A percentile compares a stretch with the other conserved stretches of the same genome.
These are phyloP conservation scores for Anolis carolinensis DNA, from an alignment of 2,113 vertebrate genomes.

Conservation along the genomic window DNA sequence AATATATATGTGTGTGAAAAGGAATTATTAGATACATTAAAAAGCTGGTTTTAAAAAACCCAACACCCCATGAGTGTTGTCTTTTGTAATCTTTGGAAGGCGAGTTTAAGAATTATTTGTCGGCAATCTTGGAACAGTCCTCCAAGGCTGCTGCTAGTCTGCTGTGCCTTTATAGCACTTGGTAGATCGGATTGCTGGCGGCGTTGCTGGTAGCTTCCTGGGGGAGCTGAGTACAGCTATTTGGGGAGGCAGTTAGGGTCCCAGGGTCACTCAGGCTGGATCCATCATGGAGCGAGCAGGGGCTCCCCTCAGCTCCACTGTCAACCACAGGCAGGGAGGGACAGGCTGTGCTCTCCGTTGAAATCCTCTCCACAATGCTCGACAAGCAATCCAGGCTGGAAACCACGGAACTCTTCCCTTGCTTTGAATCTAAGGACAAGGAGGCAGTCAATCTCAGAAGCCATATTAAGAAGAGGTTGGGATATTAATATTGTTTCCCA, in stretches of 20 bases:
- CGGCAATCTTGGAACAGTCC: neutral
- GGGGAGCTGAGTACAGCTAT: slow-evolving; percentile 70
- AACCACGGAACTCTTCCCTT: slow-evolving; percentile 84
- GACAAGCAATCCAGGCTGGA: slow-evolving; percentile 97
- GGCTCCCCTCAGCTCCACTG: slow-evolving; percentile 72
- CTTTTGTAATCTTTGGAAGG: slow-evolving; percentile 44
- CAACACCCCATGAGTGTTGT: slow-evolving; percentile 20
- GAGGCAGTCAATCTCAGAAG: slow-evolving; percentile 7
- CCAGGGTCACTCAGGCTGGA: slow-evolving; percentile 64
- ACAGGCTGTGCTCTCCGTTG: slow-evolving; percentile 84
- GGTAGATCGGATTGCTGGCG: slow-evolving; percentile 86
- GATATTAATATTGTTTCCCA: no score
- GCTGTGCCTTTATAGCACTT: slow-evolving; percentile 84
- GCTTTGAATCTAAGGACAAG: slow-evolving; percentile 73
- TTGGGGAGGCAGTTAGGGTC: slow-evolving; percentile 69
- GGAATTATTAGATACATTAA: slow-evolving; percentile 65
- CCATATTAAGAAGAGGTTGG: neutral
- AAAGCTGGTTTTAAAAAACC: slow-evolving; percentile 50
- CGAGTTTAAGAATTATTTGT: slow-evolving; percentile 17
- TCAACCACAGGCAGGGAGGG: slow-evolving; percentile 73
- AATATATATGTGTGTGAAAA: slow-evolving; percentile 31
- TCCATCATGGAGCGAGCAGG: slow-evolving; percentile 75
- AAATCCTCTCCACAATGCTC: slow-evolving; percentile 98
- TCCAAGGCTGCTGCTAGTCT: slow-evolving; percentile 1
- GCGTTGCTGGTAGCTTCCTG: slow-evolving; percentile 72